phyloP scores from a whole-genome alignment of 1,140 invertebrate genomes.

The Plectus sambesii region DNA sequence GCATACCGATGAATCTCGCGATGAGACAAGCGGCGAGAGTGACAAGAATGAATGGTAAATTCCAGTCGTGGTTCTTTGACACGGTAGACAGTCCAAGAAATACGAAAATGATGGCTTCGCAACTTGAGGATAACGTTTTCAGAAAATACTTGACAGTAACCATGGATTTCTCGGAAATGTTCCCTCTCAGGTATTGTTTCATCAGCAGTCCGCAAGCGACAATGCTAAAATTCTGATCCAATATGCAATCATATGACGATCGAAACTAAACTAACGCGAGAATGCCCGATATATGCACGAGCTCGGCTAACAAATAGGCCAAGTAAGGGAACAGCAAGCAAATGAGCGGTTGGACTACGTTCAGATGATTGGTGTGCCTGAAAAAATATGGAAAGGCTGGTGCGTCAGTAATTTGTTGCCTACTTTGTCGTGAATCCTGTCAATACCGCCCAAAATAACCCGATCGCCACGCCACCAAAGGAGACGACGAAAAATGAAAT shows the following conservation, averaged over 20 bases:
- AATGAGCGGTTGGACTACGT: constrained; percentile 24
- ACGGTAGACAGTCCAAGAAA: constrained; percentile 92
- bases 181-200: constrained; percentile 97
- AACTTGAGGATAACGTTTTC: constrained; percentile 48
- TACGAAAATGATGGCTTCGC: constrained; percentile 98
- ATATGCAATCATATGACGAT: neutral
- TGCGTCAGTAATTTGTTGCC: neutral
- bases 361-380: constrained; percentile 11
- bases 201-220: constrained; percentile 97
- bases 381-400: constrained; percentile 10
- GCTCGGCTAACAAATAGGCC: constrained; percentile 21
- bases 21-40: constrained; percentile 87
- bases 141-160: constrained; percentile 95
- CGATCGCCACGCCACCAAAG: constrained; percentile 30
- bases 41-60: constrained; percentile 80
- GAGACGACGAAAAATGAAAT: constrained; percentile 32
- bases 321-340: constrained; percentile 24
- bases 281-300: constrained; percentile 26
- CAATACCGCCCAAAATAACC: constrained; percentile 24
- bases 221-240: constrained; percentile 56
- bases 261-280: constrained; percentile 15
- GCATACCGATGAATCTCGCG: constrained; percentile 65
- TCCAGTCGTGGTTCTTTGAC: constrained; percentile 82
- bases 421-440: constrained; percentile 35
- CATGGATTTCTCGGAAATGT: constrained; percentile 92